These are phyloP conservation scores for Clarias fuscus DNA, from an alignment of 2,797 vertebrate species.

Conservation along the genomic window DNA sequence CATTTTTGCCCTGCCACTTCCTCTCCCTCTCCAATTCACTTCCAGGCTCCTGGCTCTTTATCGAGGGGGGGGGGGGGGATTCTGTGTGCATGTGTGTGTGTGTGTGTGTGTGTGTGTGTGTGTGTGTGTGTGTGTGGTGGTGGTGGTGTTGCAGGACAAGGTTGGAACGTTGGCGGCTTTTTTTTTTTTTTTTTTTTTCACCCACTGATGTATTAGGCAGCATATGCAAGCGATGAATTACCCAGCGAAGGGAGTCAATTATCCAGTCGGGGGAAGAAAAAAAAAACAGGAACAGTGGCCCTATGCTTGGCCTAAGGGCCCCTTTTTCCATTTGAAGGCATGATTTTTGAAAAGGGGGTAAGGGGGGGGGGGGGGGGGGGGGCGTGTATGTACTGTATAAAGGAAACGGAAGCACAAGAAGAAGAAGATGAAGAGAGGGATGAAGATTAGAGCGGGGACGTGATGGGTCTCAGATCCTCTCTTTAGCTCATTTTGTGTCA, in stretches of 20 bases:
- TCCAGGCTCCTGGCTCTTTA: slow-evolving; percentile 66
- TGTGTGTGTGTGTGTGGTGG: slow-evolving; percentile 20
- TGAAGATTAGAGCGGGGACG: slow-evolving; percentile 53
- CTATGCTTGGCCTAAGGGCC: slow-evolving; percentile 84
- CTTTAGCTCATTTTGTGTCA: slow-evolving; percentile 23
- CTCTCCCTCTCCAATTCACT: slow-evolving; percentile 65
- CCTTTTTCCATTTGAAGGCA: slow-evolving; percentile 88
- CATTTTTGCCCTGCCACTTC: slow-evolving; percentile 69
- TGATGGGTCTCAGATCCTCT: slow-evolving; percentile 62
- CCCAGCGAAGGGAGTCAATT: slow-evolving; percentile 99
- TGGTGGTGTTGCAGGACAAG: slow-evolving; percentile 56
- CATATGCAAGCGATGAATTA: slow-evolving; percentile 92
- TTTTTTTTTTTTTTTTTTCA: slow-evolving; percentile 66
- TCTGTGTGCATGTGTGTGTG: slow-evolving; percentile 5
- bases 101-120: slow-evolving; percentile 9
- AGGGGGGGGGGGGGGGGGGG: slow-evolving; percentile 71
- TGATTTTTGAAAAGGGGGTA: slow-evolving; percentile 79
- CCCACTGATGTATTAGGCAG: slow-evolving; percentile 92
- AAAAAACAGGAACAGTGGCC: slow-evolving; percentile 70
- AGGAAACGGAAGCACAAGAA: neutral
- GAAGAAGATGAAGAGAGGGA: slow-evolving; percentile 62
- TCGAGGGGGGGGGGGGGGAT: slow-evolving; percentile 54
- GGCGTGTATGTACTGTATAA: slow-evolving; percentile 53
- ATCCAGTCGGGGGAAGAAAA: slow-evolving; percentile 80
- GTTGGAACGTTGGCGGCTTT: slow-evolving; percentile 68